Evolutionary conservation across 64 coral and sea anemone species (phyloP).

Genomic region (Stichodactyla mertensii): DNA sequence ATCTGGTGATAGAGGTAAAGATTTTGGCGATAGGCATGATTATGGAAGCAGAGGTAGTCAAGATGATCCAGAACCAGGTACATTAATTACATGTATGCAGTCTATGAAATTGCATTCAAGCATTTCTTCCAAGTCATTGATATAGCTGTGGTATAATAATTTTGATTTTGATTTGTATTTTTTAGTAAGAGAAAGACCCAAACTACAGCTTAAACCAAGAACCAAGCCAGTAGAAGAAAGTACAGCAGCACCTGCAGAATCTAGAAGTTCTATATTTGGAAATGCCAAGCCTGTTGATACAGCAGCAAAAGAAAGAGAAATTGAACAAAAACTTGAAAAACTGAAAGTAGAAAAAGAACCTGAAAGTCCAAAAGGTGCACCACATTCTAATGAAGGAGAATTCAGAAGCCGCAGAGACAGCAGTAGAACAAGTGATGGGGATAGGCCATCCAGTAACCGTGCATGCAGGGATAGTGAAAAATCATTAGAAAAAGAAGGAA

Average conservation of each 20-base stretch:
- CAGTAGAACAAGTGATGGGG: slow-evolving; percentile 67
- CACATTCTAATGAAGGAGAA: slow-evolving; percentile 42
- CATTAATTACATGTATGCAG: not conserved
- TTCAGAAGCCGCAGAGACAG: slow-evolving; percentile 70
- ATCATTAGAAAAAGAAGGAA: slow-evolving; percentile 42
- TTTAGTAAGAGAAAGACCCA: slow-evolving; percentile 76
- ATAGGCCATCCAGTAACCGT: slow-evolving; percentile 26
- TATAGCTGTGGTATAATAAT: too few species aligned
- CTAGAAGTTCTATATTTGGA: slow-evolving; percentile 78
- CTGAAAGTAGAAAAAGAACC: slow-evolving; percentile 70
- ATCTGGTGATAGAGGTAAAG: slow-evolving; percentile 18
- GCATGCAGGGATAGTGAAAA: slow-evolving; percentile 30
- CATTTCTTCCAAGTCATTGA: too few species aligned
- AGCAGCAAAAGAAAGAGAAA: slow-evolving; percentile 83
- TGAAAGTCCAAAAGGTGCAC: not conserved
- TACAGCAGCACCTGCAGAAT: slow-evolving; percentile 15
- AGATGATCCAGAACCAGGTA: slow-evolving; percentile 20
- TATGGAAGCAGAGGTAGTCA: slow-evolving; percentile 19
- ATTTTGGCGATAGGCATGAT: not conserved
- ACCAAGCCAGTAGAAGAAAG: slow-evolving; percentile 67
- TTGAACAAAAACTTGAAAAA: slow-evolving; percentile 72
- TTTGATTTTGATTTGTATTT: not conserved
- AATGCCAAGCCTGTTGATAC: slow-evolving; percentile 97
- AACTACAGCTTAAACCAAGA: slow-evolving; percentile 82
- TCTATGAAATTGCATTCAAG: too few species aligned